Conservation (phyloP, 2,113 vertebrate species). For the Reinhardtius hippoglossoides region DNA sequence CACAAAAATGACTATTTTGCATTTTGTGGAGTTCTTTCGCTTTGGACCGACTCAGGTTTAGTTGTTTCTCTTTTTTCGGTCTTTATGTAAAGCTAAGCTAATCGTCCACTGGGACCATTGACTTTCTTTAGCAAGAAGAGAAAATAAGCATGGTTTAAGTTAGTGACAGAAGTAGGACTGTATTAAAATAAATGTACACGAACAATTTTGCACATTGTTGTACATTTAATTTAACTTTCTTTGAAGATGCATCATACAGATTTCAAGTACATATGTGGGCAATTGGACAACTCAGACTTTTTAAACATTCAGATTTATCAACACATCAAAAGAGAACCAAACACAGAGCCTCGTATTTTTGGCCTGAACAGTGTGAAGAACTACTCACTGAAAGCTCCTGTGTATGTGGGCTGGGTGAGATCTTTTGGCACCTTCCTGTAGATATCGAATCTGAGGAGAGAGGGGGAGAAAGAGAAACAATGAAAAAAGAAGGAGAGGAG, state of each 20-base stretch:
- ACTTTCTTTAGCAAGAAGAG: no score
- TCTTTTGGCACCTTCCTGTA: constrained; percentile 99
- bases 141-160: no score
- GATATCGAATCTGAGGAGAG: constrained; percentile 94
- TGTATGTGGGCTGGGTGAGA: constrained; percentile 98
- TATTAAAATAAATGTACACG: no score
- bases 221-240: neutral
- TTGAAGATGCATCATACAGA: neutral
- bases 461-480: constrained; percentile 42
- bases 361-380: neutral
- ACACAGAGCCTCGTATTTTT: neutral
- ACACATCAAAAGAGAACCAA: neutral
- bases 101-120: no score
- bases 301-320: neutral
- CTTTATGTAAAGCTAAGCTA: neutral
- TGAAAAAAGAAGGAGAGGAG: constrained; percentile 17
- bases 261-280: no score
- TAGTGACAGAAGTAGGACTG: no score
- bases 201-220: no score
- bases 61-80: neutral
- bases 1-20: neutral
- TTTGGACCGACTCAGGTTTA: neutral
- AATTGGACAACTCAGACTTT: neutral
- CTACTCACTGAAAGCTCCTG: constrained; percentile 98
- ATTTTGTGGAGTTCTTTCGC: neutral